Conservation (phyloP, 2,797 vertebrate genomes). For the Enteromius paludinosus region DNA sequence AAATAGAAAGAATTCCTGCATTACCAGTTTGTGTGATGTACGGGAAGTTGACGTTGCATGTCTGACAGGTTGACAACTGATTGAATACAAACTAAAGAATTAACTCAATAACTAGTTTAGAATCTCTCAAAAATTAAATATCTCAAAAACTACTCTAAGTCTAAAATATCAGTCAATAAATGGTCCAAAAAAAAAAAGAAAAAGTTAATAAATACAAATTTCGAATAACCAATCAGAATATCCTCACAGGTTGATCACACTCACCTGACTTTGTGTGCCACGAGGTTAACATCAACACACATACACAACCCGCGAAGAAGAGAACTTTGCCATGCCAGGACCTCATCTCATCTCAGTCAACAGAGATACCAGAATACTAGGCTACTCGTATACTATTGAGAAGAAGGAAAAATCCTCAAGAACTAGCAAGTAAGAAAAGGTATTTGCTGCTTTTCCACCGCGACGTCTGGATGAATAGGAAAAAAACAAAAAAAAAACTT, state of each 20-base stretch:
- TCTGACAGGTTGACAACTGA: not conserved
- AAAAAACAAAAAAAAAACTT: not conserved
- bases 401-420: not conserved
- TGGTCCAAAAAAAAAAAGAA: not conserved
- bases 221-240: not conserved
- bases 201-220: not conserved
- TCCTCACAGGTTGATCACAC: not conserved
- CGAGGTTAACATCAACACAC: slow-evolving; percentile 51
- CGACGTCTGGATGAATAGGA: not conserved
- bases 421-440: not conserved
- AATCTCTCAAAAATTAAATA: not conserved
- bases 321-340: slow-evolving; percentile 48
- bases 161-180: not conserved
- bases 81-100: not conserved
- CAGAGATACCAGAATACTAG: not conserved
- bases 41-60: not conserved
- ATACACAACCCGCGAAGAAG: slow-evolving; percentile 53
- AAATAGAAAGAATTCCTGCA: not conserved
- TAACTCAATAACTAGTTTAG: not conserved
- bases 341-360: slow-evolving; percentile 73
- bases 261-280: slow-evolving; percentile 68
- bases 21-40: not conserved
- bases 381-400: not conserved
- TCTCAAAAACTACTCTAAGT: not conserved
- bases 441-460: not conserved